A percentile compares a stretch with the other conserved stretches of the same genome.
Evolutionary conservation across 2,888 invertebrate genomes (phyloP).

Genomic region (Chloroclystis v-ata): DNA sequence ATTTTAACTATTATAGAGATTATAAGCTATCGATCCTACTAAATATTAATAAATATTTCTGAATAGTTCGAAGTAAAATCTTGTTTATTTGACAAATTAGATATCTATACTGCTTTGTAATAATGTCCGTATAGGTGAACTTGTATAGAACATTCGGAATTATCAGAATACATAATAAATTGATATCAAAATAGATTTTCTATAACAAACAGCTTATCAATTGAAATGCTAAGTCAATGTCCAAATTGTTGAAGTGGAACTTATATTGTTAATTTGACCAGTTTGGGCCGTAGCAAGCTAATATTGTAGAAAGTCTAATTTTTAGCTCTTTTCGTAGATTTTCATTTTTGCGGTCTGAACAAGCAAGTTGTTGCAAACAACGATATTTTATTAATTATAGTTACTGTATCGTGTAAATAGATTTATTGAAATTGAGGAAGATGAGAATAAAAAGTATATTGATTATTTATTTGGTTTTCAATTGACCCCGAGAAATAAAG

Average conservation of each 20-base stretch:
- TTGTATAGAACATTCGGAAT: no score
- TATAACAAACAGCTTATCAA: not conserved
- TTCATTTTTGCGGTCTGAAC: constrained; percentile 10
- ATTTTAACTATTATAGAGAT: not conserved
- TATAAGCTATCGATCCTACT: no score
- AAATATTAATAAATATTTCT: no score
- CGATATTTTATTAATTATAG: constrained; percentile 30
- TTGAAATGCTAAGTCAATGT: not conserved
- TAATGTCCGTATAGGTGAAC: no score
- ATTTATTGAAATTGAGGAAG: constrained; percentile 46
- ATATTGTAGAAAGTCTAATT: not conserved
- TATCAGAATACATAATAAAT: no score
- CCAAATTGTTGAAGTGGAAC: not conserved
- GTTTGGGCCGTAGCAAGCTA: not conserved
- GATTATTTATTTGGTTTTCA: constrained; percentile 28
- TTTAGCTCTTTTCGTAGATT: not conserved
- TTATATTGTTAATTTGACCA: not conserved
- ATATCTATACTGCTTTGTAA: no score
- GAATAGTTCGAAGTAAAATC: no score
- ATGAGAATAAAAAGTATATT: constrained; percentile 43
- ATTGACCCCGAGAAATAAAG: not conserved
- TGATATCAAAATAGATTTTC: not conserved
- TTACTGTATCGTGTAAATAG: constrained; percentile 44
- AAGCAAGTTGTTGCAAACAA: constrained; percentile 22
- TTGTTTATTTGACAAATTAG: no score